A percentile compares a stretch with the other conserved stretches of the same genome.
phyloP scores from a whole-genome alignment of 1,140 invertebrate genomes.

The Wasmannia auropunctata region DNA sequence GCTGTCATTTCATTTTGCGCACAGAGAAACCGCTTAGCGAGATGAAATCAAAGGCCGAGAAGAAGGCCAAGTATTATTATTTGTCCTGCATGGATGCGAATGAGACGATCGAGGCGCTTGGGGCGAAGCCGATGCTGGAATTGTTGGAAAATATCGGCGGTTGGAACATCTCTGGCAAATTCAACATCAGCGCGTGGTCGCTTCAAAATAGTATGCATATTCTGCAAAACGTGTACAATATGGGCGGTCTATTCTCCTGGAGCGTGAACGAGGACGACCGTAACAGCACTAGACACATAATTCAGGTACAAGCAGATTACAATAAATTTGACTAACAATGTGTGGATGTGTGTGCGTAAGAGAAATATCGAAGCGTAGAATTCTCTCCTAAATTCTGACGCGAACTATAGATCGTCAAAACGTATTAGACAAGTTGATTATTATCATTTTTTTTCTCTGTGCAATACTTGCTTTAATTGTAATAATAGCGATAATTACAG shows the following conservation, averaged over 20 bases:
- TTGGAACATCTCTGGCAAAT: constrained; percentile 90
- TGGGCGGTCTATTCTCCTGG: constrained; percentile 96
- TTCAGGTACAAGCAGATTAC: constrained; percentile 88
- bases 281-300: constrained; percentile 94
- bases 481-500: neutral
- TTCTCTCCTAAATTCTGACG: neutral
- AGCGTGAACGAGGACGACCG: constrained; percentile 96
- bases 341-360: neutral
- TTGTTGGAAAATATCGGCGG: constrained; percentile 91
- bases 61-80: constrained; percentile 96
- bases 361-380: neutral
- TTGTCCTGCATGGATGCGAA: constrained; percentile 97
- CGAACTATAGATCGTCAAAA: neutral
- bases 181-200: constrained; percentile 89
- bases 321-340: neutral
- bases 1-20: neutral
- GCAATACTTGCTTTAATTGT: constrained; percentile 23
- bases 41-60: constrained; percentile 92
- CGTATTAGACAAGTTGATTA: neutral
- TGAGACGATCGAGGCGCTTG: constrained; percentile 94
- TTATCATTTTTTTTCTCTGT: neutral
- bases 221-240: constrained; percentile 94
- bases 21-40: constrained; percentile 87
- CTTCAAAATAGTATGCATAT: constrained; percentile 92
- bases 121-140: constrained; percentile 92